Base-by-base conservation (phyloP, 1,140 invertebrate species). In the Microplitis mediator region DNA sequence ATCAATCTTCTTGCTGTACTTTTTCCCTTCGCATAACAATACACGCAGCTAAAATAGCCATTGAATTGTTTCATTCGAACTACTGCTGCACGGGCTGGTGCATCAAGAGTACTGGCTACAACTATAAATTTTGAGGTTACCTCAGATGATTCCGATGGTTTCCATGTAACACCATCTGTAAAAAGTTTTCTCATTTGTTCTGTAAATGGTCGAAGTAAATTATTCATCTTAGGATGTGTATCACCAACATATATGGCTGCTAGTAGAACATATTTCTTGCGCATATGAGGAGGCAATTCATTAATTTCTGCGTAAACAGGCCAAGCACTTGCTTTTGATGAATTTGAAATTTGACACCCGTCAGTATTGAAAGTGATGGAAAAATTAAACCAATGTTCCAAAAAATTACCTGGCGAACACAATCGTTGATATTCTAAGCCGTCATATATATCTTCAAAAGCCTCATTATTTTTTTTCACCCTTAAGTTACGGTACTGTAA, bases 211-310 rank as follows among this genome's bases (percentile, higher is more conserved):
- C n/a, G n/a, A n/a, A n/a, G n/a, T n/a, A n/a, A n/a, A n/a, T n/a
- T n/a, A n/a, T n/a, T n/a, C n/a, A 14, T 6, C 16, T 11, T 45
- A 39, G 72, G 72, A 51, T 75, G 66, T 3, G 39, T 54, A 8
- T 58, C n/a, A 11, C 65, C 74, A 13, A 73, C 72, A n/a, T 45
- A 75, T 13, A 76, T 50, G n/a, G 72, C 74, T 3, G 70, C 74
- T 5, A 78, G 45, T 60, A 78, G 64, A 51, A 76, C 67, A 51
- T 75, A 52, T 16, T 68, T 68, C 56, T 76, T 75, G 16, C 75
- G 50, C 4, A 58, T 8, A n/a, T n/a, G n/a, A n/a, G n/a, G n/a
- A n/a, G n/a, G n/a, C n/a, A n/a, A n/a, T n/a, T n/a, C n/a, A n/a
- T 77, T 75, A 23, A 77, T 34, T 23, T 66, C 45, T 1, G 72